phyloP scores from a whole-genome alignment of 2,113 vertebrate genomes.

The Gymnorhina tibicen region DNA sequence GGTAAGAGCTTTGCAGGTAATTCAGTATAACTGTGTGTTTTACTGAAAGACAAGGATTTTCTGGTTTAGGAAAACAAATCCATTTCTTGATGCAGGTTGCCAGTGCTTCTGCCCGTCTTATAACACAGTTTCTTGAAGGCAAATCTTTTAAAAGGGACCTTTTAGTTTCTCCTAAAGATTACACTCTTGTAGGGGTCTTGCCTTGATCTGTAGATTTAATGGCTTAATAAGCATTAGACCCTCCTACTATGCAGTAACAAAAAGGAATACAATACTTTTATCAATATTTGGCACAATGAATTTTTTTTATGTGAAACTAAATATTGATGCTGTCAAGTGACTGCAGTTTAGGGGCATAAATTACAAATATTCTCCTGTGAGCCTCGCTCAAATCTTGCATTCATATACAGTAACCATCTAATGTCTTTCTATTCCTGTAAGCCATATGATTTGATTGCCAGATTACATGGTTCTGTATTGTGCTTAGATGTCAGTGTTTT shows the following conservation, averaged over 20 bases:
- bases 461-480: constrained; percentile 27
- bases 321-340: constrained; percentile 57
- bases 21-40: not conserved
- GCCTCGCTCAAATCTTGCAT: constrained; percentile 6
- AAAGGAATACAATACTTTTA: constrained; percentile 58
- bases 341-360: constrained; percentile 41
- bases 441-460: constrained; percentile 41
- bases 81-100: not conserved
- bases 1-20: not conserved
- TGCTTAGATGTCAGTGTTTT: constrained; percentile 51
- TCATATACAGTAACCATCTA: constrained; percentile 50
- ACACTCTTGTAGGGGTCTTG: not conserved
- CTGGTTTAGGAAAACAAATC: not conserved
- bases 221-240: constrained; percentile 38
- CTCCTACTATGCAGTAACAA: constrained; percentile 15
- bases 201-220: constrained; percentile 36
- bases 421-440: constrained; percentile 68
- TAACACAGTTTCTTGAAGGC: not conserved
- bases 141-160: constrained; percentile 20
- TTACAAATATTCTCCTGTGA: constrained; percentile 20
- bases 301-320: constrained; percentile 54
- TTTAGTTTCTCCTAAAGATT: not conserved
- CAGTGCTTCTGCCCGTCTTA: not conserved
- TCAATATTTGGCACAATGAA: constrained; percentile 59
- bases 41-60: not conserved